Conservation (phyloP, 2,888 invertebrate species). For the Reticulitermes lucifugus region DNA sequence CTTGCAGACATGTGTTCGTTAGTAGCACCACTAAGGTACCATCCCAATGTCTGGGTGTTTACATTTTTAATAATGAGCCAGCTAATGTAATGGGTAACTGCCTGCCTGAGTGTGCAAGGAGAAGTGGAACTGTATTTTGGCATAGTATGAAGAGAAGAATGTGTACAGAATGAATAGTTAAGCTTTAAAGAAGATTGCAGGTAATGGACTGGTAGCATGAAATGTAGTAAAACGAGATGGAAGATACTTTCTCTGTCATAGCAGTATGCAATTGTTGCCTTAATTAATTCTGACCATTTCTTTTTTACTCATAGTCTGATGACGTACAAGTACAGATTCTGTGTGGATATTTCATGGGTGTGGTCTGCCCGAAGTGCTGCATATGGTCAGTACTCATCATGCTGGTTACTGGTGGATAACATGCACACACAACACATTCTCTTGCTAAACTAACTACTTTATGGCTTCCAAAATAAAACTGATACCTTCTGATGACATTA, state of each 20-base stretch:
- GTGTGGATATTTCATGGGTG: too few relatives aligned
- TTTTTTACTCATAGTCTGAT: not conserved
- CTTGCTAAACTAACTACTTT: not conserved
- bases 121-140: not conserved
- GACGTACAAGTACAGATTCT: too few relatives aligned
- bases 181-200: constrained; percentile 23
- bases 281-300: not conserved
- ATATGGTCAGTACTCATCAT: too few relatives aligned
- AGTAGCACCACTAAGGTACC: not conserved
- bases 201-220: not conserved
- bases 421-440: not conserved
- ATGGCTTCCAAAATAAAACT: constrained; percentile 4
- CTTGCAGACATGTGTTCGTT: not conserved
- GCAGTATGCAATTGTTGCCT: not conserved
- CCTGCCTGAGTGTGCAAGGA: not conserved
- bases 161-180: constrained; percentile 23
- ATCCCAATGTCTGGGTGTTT: not conserved
- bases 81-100: not conserved
- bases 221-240: not conserved
- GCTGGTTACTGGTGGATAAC: too few relatives aligned
- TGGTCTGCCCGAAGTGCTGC: too few relatives aligned
- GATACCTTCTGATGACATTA: not conserved
- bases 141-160: not conserved
- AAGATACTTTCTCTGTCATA: not conserved
- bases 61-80: not conserved